Evolutionary conservation across 2,113 vertebrate genomes (phyloP).

Genomic region (Dasyurus viverrinus): DNA sequence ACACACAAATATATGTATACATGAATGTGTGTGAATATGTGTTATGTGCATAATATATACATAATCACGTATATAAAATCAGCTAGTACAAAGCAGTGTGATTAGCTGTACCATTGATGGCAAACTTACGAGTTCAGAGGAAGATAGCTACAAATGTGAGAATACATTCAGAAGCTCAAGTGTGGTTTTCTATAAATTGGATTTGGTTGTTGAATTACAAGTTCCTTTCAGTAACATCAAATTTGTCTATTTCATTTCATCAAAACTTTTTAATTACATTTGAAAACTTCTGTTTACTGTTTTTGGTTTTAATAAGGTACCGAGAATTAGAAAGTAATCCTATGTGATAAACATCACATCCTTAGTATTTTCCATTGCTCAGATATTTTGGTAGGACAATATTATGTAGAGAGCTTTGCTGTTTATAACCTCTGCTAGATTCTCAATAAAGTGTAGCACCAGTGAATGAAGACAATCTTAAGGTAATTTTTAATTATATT

Average conservation of each 20-base stretch:
- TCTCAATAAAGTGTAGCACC: neutral
- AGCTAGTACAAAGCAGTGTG: too few relatives aligned
- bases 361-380: conserved; percentile 1
- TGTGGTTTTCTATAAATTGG: too few relatives aligned
- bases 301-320: neutral
- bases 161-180: too few relatives aligned
- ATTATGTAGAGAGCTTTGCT: neutral
- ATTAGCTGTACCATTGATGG: too few relatives aligned
- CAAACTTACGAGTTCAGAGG: too few relatives aligned
- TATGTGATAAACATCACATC: conserved; percentile 11
- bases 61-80: too few relatives aligned
- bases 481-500: neutral
- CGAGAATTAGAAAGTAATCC: neutral
- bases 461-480: neutral
- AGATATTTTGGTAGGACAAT: neutral
- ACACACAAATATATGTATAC: too few relatives aligned
- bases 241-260: neutral
- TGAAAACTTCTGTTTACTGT: neutral
- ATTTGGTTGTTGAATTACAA: neutral
- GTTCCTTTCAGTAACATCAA: neutral
- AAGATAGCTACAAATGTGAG: too few relatives aligned
- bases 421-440: neutral
- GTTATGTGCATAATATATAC: too few relatives aligned
- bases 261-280: neutral
- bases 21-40: too few relatives aligned